These are phyloP conservation scores for Neoarius graeffei DNA, from an alignment of 2,113 vertebrate genomes.

Conservation along the genomic window DNA sequence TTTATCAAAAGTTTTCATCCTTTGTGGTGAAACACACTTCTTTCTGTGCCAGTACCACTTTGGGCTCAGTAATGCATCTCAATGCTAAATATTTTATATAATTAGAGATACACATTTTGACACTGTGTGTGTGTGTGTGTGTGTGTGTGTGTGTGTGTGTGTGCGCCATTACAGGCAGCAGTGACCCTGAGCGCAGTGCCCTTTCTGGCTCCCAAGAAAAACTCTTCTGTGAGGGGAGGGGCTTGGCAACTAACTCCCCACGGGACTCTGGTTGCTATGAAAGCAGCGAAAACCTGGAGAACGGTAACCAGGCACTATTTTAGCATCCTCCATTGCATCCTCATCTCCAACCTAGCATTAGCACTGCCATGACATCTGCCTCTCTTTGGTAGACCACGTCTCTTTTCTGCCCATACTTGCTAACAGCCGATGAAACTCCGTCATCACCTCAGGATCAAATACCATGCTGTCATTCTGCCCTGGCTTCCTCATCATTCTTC, in stretches of 20 bases:
- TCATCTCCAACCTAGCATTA: constrained; percentile 41
- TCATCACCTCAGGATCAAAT: constrained; percentile 52
- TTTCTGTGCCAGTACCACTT: neutral
- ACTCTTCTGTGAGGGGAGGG: constrained; percentile 83
- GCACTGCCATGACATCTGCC: constrained; percentile 45
- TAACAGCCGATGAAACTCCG: constrained; percentile 55
- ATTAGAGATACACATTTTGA: neutral
- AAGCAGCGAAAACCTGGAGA: constrained; percentile 95
- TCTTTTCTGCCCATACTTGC: constrained; percentile 56
- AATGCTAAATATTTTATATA: neutral
- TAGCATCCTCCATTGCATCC: constrained; percentile 54
- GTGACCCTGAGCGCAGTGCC: constrained; percentile 78
- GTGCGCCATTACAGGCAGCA: constrained; percentile 82
- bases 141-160: neutral
- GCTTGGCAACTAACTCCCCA: constrained; percentile 85
- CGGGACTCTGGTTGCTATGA: constrained; percentile 98
- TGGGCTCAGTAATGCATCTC: too few species aligned
- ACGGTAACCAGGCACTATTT: constrained; percentile 80
- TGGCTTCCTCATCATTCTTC: constrained; percentile 37
- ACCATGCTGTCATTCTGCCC: constrained; percentile 48
- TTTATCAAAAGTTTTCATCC: neutral
- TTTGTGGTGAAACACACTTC: too few species aligned
- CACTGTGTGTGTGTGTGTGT: neutral
- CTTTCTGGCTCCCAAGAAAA: constrained; percentile 94
- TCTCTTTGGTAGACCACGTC: constrained; percentile 45